phyloP scores from a whole-genome alignment of 2,113 vertebrate genomes.

The Pampusana beccarii region DNA sequence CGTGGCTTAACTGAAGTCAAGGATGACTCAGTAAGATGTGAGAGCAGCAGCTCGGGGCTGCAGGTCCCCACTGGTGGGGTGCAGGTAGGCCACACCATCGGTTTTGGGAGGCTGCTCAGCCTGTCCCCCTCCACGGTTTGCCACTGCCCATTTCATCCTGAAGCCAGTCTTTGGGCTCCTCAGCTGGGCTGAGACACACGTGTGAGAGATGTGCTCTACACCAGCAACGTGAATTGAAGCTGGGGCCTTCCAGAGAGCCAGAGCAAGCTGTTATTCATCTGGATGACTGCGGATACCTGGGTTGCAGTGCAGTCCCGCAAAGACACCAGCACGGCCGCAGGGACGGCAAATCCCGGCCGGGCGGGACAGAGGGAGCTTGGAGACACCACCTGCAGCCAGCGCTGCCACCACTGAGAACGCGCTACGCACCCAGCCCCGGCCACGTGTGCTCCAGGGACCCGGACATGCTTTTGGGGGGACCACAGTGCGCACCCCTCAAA shows the following conservation, averaged over 20 bases:
- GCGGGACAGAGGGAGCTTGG: not conserved
- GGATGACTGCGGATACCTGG: not conserved
- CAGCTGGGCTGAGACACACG: accelerated
- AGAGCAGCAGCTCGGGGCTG: not conserved
- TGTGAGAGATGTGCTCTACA: not conserved
- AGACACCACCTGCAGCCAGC: not conserved
- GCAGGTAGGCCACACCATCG: accelerated
- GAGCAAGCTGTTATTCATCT: not conserved
- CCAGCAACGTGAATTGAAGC: not conserved
- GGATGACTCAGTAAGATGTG: not conserved
- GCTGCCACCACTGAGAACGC: accelerated
- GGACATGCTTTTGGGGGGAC: accelerated
- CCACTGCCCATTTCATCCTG: not conserved
- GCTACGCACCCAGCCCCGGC: accelerated
- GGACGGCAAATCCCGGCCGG: not conserved
- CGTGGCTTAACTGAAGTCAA: not conserved
- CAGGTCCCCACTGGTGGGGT: not conserved
- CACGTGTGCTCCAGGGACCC: accelerated
- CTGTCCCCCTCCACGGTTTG: not conserved
- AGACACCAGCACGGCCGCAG: not conserved
- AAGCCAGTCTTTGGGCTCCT: not conserved
- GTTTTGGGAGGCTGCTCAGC: not conserved
- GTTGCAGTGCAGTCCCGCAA: not conserved
- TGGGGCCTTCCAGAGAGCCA: not conserved
- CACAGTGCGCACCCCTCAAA: not conserved